Percentiles rank a stretch among this genome's conserved stretches.
Conservation (phyloP, 2,888 invertebrate genomes). For the Taenaris catops region DNA sequence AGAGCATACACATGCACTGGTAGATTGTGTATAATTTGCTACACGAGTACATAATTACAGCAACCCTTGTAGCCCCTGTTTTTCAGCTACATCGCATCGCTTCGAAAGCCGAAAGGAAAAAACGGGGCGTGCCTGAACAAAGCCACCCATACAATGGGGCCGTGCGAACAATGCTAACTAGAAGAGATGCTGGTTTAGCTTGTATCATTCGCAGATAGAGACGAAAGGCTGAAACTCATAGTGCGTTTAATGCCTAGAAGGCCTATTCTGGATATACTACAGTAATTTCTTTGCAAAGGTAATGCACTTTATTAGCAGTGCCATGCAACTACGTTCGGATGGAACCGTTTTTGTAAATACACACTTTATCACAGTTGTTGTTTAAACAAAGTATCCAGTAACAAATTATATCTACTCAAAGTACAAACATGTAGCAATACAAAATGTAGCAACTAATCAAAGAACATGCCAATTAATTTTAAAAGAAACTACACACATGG, state of each 20-base stretch:
- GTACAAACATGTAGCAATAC: no score
- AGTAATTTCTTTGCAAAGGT: no score
- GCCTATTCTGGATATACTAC: no score
- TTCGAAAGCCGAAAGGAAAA: conserved; percentile 65
- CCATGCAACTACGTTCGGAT: no score
- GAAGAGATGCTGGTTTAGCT: conserved; percentile 50
- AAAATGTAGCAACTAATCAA: no score
- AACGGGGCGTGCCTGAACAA: conserved; percentile 74
- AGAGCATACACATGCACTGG: not conserved
- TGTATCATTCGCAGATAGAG: conserved; percentile 70
- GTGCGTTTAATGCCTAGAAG: conserved; percentile 5
- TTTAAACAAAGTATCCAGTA: no score
- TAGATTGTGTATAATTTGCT: conserved; percentile 14
- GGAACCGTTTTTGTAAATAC: no score
- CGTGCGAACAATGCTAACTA: conserved; percentile 71
- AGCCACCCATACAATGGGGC: conserved; percentile 60
- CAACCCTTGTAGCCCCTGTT: conserved; percentile 35
- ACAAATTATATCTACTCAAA: no score
- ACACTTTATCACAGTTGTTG: no score
- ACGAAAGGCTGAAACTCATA: conserved; percentile 27
- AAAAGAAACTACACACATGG: no score
- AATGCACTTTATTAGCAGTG: no score
- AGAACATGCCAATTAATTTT: no score
- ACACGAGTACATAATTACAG: conserved; percentile 30
- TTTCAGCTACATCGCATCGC: conserved; percentile 51